Base-by-base conservation (phyloP, 2,113 vertebrate species). In the Zosterops borbonicus region DNA sequence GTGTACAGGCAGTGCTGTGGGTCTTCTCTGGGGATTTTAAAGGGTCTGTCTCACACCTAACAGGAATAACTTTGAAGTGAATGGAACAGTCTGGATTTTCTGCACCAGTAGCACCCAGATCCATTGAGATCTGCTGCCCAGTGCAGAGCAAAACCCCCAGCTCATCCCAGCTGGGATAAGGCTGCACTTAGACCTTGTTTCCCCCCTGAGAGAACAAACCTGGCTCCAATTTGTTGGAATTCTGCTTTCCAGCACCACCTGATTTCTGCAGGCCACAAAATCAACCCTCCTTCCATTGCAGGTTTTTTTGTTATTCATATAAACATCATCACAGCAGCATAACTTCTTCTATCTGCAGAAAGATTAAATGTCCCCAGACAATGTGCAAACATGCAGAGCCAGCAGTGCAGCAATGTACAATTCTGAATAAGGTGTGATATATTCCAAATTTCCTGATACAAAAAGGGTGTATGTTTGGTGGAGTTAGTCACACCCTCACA, bases 51-150 rank as follows among this genome's bases (percentile, higher is more conserved):
- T 91, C 90, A 35, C 70, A 94, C 71, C 75, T 93, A 83, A 88
- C 37, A 87, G 83, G 89, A 95, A 94, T 94, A 92, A 77, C 74
- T 97, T 68, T 55, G 58, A 80, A 77, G 68, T 91, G 71, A 76
- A 62, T 23, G n/a, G 75, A 92, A 90, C 39, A 31, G 15, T 87
- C 70, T 84, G 92, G 81, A 79, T 96, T 96, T 84, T 92, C 83
- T 70, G 3, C 37, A 41, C 87, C 77, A 87, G 63, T 22, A 96
- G 65, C 74, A 50, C 14, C 77, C 80, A 33, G 59, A 44, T 53
- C 64, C 52, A 2, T 29, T 95, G n/a, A 46, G 24, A 58, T 39
- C 12, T 52, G 31, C 9, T 39, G 23, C 80, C 41, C 94, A 81
- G 93, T 50, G 77, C 67, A 62, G 85, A 95, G 41, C 83, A 95